Evolutionary conservation across 2,797 vertebrate genomes (phyloP).

Genomic region (Amphiprion clarkii): DNA sequence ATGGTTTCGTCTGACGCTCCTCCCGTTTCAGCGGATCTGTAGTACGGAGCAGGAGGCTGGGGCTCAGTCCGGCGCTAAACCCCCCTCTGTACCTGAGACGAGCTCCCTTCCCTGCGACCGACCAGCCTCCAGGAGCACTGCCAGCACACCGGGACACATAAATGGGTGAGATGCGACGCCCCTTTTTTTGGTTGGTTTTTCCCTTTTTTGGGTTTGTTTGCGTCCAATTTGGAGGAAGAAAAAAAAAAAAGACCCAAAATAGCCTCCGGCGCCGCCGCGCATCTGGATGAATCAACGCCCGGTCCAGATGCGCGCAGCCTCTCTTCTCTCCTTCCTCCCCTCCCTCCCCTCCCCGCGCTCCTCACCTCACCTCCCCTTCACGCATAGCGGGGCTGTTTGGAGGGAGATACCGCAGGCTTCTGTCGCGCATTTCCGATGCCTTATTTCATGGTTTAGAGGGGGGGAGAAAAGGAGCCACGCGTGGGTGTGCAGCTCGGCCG

Average conservation of each 20-base stretch:
- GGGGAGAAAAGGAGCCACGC: conserved; percentile 7
- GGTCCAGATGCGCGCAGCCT: conserved; percentile 74
- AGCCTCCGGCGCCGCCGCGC: conserved; percentile 62
- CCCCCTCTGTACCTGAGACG: conserved; percentile 41
- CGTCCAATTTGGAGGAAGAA: background rate
- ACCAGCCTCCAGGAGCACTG: conserved; percentile 59
- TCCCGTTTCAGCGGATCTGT: conserved; percentile 76
- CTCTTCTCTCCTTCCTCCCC: conserved; percentile 1
- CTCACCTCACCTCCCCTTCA: conserved; percentile 42
- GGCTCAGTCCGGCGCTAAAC: conserved; percentile 58
- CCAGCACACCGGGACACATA: conserved; percentile 73
- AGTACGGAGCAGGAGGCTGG: conserved; percentile 61
- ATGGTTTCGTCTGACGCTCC: conserved; percentile 82
- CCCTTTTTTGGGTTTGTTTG: background rate
- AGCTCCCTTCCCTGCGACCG: conserved; percentile 39
- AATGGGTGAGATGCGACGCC: conserved; percentile 79
- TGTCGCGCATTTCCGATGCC: conserved; percentile 1
- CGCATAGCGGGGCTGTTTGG: conserved; percentile 20
- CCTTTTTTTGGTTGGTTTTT: conserved; percentile 2
- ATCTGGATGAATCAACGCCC: conserved; percentile 74
- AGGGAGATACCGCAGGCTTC: conserved; percentile 11
- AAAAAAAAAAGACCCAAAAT: conserved; percentile 32
- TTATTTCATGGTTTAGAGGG: conserved; percentile 7
- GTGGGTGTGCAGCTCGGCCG: conserved; percentile 54
- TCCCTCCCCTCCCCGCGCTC: background rate